A percentile compares a stretch with the other conserved stretches of the same genome.
Evolutionary conservation across 2,888 invertebrate species (phyloP).

Genomic region (Drosophila buzzatii): DNA sequence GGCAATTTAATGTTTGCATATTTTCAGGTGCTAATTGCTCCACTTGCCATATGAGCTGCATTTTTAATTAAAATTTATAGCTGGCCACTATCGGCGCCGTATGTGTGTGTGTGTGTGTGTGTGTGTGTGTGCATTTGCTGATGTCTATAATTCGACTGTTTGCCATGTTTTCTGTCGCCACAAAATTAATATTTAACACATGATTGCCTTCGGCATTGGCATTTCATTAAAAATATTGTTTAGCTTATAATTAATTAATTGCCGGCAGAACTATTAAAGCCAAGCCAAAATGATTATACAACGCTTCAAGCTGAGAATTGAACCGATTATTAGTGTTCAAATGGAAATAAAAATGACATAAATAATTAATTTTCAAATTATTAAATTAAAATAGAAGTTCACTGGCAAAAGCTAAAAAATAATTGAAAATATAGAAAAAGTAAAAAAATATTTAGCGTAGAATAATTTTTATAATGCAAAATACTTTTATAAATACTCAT

Average conservation of each 20-base stretch:
- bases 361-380: no score
- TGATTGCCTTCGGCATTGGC: constrained; percentile 78
- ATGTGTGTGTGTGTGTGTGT: background rate
- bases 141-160: constrained; percentile 51
- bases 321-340: background rate
- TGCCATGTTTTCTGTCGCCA: constrained; percentile 74
- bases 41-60: constrained; percentile 84
- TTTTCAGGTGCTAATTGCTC: constrained; percentile 85
- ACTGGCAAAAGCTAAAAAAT: no score
- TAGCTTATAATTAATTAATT: constrained; percentile 78
- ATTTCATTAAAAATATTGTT: constrained; percentile 81
- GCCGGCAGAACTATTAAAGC: constrained; percentile 51
- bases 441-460: no score
- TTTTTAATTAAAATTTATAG: constrained; percentile 83
- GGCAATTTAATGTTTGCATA: constrained; percentile 84
- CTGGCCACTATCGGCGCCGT: constrained; percentile 36
- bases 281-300: constrained; percentile 31
- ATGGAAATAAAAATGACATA: background rate
- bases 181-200: constrained; percentile 81
- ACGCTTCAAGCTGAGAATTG: background rate
- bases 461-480: no score
- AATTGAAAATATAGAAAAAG: no score
- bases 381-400: no score
- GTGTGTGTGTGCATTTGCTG: constrained; percentile 24
- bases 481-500: no score